phyloP scores from a whole-genome alignment of 2,113 vertebrate genomes.

The Ondatra zibethicus region DNA sequence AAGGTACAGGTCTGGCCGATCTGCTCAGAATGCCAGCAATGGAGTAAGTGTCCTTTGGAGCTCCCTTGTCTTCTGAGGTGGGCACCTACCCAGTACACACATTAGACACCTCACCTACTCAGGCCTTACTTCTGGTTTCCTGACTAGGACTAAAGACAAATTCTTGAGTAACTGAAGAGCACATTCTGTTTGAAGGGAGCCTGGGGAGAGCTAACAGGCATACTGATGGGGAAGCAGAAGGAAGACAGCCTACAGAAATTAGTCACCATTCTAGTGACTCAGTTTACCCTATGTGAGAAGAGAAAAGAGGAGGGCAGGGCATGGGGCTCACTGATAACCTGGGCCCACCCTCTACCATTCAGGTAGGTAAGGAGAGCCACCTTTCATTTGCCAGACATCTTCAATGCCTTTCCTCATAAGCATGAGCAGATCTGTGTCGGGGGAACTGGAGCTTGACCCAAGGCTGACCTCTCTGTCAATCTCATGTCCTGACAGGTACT shows the following conservation, averaged over 20 bases:
- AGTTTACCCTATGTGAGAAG: neutral
- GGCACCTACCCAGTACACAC: neutral
- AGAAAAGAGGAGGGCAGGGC: neutral
- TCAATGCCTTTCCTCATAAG: neutral
- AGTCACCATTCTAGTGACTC: neutral
- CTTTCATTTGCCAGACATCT: neutral
- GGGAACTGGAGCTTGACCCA: neutral
- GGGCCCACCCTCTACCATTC: neutral
- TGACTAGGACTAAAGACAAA: neutral
- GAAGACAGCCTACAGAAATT: neutral
- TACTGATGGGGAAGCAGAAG: neutral
- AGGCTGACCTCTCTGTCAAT: neutral
- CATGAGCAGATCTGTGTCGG: neutral
- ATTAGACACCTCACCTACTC: neutral
- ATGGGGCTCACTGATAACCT: neutral
- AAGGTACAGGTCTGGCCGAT: slow-evolving; percentile 93
- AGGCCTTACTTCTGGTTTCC: neutral
- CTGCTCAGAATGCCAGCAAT: slow-evolving; percentile 93
- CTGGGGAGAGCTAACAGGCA: neutral
- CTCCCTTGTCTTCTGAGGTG: neutral
- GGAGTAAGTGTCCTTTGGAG: slow-evolving; percentile 90
- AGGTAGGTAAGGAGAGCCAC: too few relatives aligned
- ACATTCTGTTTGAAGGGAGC: neutral
- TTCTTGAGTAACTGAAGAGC: neutral
- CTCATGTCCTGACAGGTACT: slow-evolving; percentile 89